Evolutionary conservation across 2,888 invertebrate species (phyloP), one percentile per base, ranked within the genome.

Genomic region (Galerucella nymphaeae): DNA sequence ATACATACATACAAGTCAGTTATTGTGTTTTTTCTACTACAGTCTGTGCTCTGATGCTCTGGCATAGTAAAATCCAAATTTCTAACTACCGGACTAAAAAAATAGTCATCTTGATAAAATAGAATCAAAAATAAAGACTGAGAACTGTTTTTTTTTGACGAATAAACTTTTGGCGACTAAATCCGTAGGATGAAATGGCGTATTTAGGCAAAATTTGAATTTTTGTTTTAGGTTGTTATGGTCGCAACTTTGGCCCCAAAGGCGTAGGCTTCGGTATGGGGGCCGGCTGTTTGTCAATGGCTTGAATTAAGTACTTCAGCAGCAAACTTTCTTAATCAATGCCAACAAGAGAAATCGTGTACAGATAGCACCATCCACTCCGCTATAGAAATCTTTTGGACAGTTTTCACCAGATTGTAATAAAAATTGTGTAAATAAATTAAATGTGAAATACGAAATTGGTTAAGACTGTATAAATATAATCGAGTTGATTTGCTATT

Each of bases 261-360:
- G 96, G 96, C 80, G 94, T 95, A 83, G 96, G 96, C 78, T 96
- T 92, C 85, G 96, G 96, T 80, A 90, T 96, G 89, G 96, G 96
- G 82, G 96, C 96, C 86, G 96, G 96, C 86, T 92, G 94, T 84
- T 90, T 96, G 82, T 93, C 95, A 83, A 96, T 94, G 94, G 93
- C 94, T 87, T 96, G 93, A 89, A 81, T 71, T 71, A 61, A 30
- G 63, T 65, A 61, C 65, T 61, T 68, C 42, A 62, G 5, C 14
- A 62, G 42, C 18, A 42, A 62, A 66, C 76, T 72, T 72, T 79
- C 78, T 80, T 81, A 81, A 80, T 81, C 79, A 80, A 80, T 78
- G 30, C 18, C 30, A 65, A 11, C 65, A 62, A 66, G 50, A 30
- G 57, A 58, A 58, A 55, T 41, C 30, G n/a, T 53, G 30, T 70